A percentile compares a stretch with the other conserved stretches of the same genome.
phyloP scores from a whole-genome alignment of 1,140 invertebrate species.

The Trinorchestia longiramus region DNA sequence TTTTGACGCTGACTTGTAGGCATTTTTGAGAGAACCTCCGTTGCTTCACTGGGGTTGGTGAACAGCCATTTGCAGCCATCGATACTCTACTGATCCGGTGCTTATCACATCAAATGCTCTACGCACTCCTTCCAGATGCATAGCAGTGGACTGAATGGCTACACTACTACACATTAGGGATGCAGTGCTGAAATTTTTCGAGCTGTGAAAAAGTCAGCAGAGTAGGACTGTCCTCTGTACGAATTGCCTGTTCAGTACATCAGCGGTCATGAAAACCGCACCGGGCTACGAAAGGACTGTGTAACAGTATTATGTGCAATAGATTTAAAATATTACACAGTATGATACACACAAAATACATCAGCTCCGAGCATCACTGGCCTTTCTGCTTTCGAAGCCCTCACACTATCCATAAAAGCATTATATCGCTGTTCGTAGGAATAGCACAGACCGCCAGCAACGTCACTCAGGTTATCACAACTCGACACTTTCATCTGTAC shows the following conservation, averaged over 20 bases:
- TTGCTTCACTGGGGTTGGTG: not conserved
- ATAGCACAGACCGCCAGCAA: not conserved
- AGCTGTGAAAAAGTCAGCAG: no score
- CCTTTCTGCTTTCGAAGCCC: not conserved
- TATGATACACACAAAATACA: not conserved
- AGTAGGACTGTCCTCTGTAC: no score
- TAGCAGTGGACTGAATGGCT: not conserved
- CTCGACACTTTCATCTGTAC: not conserved
- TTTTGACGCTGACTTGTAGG: not conserved
- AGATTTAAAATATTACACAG: no score
- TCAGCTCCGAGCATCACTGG: not conserved
- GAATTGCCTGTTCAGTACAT: no score
- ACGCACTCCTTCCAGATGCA: no score
- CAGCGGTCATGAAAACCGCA: no score
- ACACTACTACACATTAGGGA: not conserved
- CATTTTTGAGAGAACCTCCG: not conserved
- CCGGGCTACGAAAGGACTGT: no score
- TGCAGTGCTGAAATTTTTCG: not conserved
- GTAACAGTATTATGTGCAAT: no score
- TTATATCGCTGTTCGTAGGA: not conserved
- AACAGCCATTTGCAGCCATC: not conserved
- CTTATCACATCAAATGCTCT: no score
- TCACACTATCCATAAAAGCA: not conserved
- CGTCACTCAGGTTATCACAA: not conserved
- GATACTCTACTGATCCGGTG: no score